Conservation (phyloP, 2,888 invertebrate genomes). For the Agelastica alni region DNA sequence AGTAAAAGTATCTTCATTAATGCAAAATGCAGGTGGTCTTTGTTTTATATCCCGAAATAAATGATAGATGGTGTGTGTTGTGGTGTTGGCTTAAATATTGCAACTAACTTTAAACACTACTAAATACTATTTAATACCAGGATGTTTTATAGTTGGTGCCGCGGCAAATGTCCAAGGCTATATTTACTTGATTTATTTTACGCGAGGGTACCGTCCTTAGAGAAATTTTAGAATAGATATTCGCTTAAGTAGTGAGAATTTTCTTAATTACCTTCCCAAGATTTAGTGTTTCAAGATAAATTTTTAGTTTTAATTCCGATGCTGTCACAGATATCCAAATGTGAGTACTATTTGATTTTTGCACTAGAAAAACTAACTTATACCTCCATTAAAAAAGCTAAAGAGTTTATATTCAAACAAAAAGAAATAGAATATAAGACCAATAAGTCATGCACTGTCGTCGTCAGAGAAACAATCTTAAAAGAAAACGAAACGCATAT, state of each 20-base stretch:
- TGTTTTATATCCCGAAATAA: background rate
- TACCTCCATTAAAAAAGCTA: too few species aligned
- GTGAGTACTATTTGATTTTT: too few species aligned
- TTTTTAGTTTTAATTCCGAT: too few species aligned
- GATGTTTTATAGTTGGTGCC: conserved; percentile 13
- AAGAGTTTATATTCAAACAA: too few species aligned
- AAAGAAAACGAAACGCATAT: too few species aligned
- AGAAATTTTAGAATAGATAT: conserved; percentile 5
- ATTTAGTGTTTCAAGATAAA: too few species aligned
- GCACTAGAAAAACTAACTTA: too few species aligned
- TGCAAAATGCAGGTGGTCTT: background rate
- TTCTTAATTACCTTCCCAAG: too few species aligned
- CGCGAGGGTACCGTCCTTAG: conserved; percentile 2
- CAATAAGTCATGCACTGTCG: too few species aligned
- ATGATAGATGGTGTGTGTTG: conserved; percentile 10
- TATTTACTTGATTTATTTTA: conserved; percentile 18
- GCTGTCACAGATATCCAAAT: too few species aligned
- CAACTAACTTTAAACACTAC: conserved; percentile 11
- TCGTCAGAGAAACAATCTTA: too few species aligned
- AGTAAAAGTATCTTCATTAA: background rate
- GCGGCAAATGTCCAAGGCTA: conserved; percentile 7
- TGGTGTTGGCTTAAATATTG: conserved; percentile 9
- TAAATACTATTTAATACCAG: conserved; percentile 25
- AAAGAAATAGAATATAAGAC: too few species aligned
- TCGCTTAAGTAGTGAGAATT: background rate